phyloP scores from a whole-genome alignment of 2,113 vertebrate species.

The Hemibagrus wyckioides region DNA sequence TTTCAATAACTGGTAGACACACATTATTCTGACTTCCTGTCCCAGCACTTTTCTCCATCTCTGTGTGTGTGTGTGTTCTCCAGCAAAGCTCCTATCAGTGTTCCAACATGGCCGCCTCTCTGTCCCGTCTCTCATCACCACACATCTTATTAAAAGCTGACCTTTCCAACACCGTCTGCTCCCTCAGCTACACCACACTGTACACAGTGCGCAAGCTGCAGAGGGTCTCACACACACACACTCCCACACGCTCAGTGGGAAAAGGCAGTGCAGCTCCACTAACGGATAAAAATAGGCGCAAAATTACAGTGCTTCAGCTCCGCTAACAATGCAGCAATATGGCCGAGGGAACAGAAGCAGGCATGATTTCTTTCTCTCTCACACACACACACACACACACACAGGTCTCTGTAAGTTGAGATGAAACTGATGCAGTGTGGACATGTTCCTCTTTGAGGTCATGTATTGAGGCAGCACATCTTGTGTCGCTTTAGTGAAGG shows the following conservation, averaged over 20 bases:
- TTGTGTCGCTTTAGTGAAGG: slow-evolving; percentile 41
- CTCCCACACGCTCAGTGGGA: slow-evolving; percentile 21
- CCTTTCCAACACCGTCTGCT: slow-evolving; percentile 46
- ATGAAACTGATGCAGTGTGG: slow-evolving; percentile 20
- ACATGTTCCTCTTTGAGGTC: slow-evolving; percentile 49
- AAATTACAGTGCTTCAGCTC: slow-evolving; percentile 56
- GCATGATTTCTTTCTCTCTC: not conserved
- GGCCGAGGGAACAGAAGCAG: slow-evolving; percentile 19
- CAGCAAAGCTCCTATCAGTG: not conserved
- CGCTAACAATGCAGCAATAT: slow-evolving; percentile 54
- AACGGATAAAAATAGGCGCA: slow-evolving; percentile 61
- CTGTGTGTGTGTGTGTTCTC: not conserved
- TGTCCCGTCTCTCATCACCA: slow-evolving; percentile 21
- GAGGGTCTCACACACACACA: not conserved
- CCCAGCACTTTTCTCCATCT: not conserved
- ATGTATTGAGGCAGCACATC: slow-evolving; percentile 51
- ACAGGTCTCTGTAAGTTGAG: not conserved
- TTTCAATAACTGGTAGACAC: not conserved
- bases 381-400: not conserved
- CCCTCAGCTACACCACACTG: slow-evolving; percentile 19
- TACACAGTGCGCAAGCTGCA: slow-evolving; percentile 33
- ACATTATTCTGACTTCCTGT: not conserved
- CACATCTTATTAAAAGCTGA: slow-evolving; percentile 47
- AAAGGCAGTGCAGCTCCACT: slow-evolving; percentile 34
- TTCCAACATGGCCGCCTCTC: slow-evolving; percentile 23